phyloP scores from a whole-genome alignment of 2,797 vertebrate species.

The Fistularia tabacaria region DNA sequence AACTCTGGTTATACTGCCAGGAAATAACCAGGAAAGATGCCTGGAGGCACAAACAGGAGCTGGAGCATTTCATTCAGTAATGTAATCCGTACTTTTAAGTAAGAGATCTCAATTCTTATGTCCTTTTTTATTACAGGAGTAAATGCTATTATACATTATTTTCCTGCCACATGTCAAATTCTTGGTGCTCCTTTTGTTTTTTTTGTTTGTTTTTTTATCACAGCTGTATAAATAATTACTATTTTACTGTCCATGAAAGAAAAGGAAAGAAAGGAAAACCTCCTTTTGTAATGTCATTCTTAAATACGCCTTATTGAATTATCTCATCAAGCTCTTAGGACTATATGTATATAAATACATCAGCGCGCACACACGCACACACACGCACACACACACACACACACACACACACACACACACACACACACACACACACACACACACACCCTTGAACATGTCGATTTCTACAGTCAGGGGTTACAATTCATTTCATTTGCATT shows the following conservation, averaged over 20 bases:
- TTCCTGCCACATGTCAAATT: slow-evolving; percentile 62
- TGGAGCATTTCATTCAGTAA: slow-evolving; percentile 80
- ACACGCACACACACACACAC: too few relatives aligned
- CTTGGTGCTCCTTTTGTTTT: slow-evolving; percentile 36
- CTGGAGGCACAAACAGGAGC: slow-evolving; percentile 73
- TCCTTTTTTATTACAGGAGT: slow-evolving; percentile 68
- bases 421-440: too few relatives aligned
- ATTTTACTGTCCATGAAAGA: background rate
- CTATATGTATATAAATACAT: too few relatives aligned
- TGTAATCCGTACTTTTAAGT: slow-evolving; percentile 78
- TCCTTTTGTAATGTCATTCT: too few relatives aligned
- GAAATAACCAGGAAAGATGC: slow-evolving; percentile 76
- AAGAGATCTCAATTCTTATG: slow-evolving; percentile 71
- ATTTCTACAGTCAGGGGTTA: too few relatives aligned
- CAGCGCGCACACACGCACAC: too few relatives aligned
- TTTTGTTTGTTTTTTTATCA: slow-evolving; percentile 5
- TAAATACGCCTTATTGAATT: too few relatives aligned
- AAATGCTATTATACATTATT: slow-evolving; percentile 57
- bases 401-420: too few relatives aligned
- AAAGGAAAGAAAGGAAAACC: slow-evolving; percentile 1
- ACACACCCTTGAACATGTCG: too few relatives aligned
- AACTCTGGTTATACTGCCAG: slow-evolving; percentile 53
- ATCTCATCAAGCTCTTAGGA: too few relatives aligned
- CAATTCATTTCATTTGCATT: too few relatives aligned
- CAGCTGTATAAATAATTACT: background rate